Percentiles rank a stretch among this genome's conserved stretches.
phyloP scores from a whole-genome alignment of 2,797 vertebrate genomes.

The Spinibarbus caldwelli region DNA sequence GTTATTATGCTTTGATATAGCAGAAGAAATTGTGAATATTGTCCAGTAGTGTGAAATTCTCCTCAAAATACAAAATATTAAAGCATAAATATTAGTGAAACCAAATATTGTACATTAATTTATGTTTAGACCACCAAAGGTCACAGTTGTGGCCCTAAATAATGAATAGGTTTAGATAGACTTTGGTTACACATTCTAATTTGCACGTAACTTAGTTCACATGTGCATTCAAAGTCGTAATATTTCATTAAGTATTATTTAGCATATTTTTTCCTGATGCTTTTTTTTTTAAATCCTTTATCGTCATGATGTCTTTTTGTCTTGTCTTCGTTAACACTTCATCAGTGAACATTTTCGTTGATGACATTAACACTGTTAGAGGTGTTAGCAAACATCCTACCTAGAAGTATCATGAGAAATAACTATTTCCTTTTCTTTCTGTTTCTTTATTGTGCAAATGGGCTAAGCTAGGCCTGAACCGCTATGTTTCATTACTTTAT shows the following conservation, averaged over 20 bases:
- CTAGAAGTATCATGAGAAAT: constrained; percentile 63
- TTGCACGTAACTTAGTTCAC: not conserved
- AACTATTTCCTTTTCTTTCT: not conserved
- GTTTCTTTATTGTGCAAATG: not conserved
- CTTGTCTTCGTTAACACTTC: constrained; percentile 49
- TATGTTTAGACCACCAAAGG: not conserved
- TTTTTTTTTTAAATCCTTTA: not conserved
- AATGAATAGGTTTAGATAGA: not conserved
- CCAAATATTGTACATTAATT: not conserved
- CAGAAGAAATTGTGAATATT: not conserved
- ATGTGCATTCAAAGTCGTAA: not conserved
- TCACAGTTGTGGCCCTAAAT: not conserved
- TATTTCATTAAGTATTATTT: not conserved
- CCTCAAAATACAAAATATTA: not conserved
- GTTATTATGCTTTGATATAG: not conserved
- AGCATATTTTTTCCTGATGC: not conserved
- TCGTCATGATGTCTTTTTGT: constrained; percentile 27
- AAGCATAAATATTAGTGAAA: not conserved
- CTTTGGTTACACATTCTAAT: not conserved
- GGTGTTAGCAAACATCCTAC: constrained; percentile 60
- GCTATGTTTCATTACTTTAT: constrained; percentile 20
- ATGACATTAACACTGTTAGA: constrained; percentile 35
- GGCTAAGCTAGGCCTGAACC: not conserved
- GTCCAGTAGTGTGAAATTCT: not conserved
- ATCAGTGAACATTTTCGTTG: constrained; percentile 24